Percentiles rank a stretch among this genome's conserved stretches.
Evolutionary conservation across 2,113 vertebrate genomes (phyloP).

Genomic region (Trinectes maculatus): DNA sequence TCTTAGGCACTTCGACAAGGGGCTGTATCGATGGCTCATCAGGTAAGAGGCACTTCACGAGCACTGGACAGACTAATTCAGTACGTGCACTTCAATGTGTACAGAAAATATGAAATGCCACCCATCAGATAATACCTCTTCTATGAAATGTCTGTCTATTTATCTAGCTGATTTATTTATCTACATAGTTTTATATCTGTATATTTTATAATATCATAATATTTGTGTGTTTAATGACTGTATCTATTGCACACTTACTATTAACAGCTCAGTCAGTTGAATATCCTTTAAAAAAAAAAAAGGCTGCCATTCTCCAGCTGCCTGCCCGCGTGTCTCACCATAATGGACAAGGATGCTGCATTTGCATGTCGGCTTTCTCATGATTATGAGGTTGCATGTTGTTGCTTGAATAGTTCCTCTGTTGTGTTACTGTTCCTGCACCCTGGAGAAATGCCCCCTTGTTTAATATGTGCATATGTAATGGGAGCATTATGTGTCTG

Average conservation of each 20-base stretch:
- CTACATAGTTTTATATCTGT: neutral
- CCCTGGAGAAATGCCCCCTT: conserved; percentile 62
- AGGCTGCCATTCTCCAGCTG: conserved; percentile 47
- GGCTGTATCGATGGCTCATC: conserved; percentile 85
- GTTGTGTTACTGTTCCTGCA: conserved; percentile 33
- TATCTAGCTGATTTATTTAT: neutral
- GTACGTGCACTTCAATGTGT: conserved; percentile 54
- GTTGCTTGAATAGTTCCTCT: conserved; percentile 54
- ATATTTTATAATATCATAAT: conserved; percentile 1
- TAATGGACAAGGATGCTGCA: conserved; percentile 66
- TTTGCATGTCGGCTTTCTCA: conserved; percentile 74
- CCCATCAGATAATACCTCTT: conserved; percentile 32
- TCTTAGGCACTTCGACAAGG: conserved; percentile 83
- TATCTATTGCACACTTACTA: conserved; percentile 32
- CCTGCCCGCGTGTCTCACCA: conserved; percentile 49
- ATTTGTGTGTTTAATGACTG: conserved; percentile 5
- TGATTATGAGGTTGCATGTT: conserved; percentile 63
- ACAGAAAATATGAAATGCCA: conserved; percentile 35
- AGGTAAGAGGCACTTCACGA: conserved; percentile 76
- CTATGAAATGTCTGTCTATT: neutral
- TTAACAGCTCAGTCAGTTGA: conserved; percentile 39
- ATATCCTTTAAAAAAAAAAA: conserved; percentile 18
- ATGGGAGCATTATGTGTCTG: conserved; percentile 51
- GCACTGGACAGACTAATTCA: conserved; percentile 50
- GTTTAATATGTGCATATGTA: conserved; percentile 75